Conservation (phyloP, 2,113 vertebrate genomes). For the Rhabdornis inornatus region DNA sequence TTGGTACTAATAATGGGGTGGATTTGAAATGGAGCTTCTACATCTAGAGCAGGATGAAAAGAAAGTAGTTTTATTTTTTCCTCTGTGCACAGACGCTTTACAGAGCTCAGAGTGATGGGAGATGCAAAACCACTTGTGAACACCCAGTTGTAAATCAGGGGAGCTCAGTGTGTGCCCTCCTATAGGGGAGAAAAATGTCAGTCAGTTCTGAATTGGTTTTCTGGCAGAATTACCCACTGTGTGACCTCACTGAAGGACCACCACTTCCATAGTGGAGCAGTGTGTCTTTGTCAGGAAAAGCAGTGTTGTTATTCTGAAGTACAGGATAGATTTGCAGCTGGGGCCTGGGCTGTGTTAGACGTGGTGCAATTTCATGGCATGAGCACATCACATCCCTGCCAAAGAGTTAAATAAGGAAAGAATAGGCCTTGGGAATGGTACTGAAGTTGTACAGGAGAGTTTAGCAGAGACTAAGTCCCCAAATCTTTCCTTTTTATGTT, state of each 20-base stretch:
- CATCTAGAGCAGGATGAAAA: background rate
- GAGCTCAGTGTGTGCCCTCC: background rate
- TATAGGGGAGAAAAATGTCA: background rate
- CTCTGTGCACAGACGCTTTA: fast-evolving
- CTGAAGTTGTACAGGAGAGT: background rate
- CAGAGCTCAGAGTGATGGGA: background rate
- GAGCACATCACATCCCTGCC: background rate
- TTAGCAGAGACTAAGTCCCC: background rate
- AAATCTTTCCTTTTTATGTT: background rate
- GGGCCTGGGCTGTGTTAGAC: fast-evolving
- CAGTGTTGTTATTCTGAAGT: too few relatives aligned
- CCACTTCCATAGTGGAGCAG: fast-evolving
- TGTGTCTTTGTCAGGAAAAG: background rate
- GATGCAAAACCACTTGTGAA: fast-evolving
- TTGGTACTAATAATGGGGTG: background rate
- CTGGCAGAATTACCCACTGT: background rate
- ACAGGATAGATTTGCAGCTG: fast-evolving
- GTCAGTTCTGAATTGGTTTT: background rate
- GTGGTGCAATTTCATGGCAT: fast-evolving
- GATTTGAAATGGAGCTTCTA: background rate
- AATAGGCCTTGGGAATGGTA: background rate
- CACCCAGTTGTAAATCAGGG: fast-evolving
- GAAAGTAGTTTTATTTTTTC: background rate
- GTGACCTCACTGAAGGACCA: background rate
- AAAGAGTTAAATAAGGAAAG: background rate